Evolutionary conservation across 1,140 invertebrate species (phyloP).

Genomic region (Musca vetustissima): DNA sequence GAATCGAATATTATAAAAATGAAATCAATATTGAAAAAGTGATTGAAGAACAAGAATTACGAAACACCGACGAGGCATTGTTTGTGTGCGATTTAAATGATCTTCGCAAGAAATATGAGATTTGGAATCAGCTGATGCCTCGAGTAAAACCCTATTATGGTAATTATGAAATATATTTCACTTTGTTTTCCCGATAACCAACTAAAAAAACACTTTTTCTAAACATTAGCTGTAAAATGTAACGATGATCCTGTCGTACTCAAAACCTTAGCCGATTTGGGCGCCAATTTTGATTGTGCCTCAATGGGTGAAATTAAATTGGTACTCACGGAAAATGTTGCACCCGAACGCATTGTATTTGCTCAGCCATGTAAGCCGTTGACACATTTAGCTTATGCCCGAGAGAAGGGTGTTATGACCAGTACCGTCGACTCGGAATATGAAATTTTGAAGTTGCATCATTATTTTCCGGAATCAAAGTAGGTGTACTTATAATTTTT

Average conservation of each 20-base stretch:
- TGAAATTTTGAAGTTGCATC: constrained; percentile 91
- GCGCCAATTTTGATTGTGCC: constrained; percentile 93
- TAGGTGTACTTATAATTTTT: constrained; percentile 54
- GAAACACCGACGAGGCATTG: constrained; percentile 78
- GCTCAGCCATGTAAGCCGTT: constrained; percentile 96
- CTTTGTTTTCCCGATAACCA: not conserved
- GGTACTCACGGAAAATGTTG: constrained; percentile 72
- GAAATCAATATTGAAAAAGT: constrained; percentile 39
- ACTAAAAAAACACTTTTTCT: not conserved
- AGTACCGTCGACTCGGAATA: constrained; percentile 97
- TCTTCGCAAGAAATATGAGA: constrained; percentile 80
- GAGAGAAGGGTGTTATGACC: constrained; percentile 70
- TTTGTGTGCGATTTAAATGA: constrained; percentile 91
- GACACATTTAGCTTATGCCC: constrained; percentile 87
- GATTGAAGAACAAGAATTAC: constrained; percentile 39
- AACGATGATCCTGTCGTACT: constrained; percentile 85
- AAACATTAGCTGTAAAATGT: constrained; percentile 86
- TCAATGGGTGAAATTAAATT: constrained; percentile 87
- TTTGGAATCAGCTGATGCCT: constrained; percentile 84
- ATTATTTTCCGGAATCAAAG: constrained; percentile 79
- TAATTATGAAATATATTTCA: constrained; percentile 11
- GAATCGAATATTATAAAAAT: constrained; percentile 42
- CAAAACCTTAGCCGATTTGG: constrained; percentile 81
- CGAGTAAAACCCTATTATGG: constrained; percentile 90
- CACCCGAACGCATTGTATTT: constrained; percentile 86